Base-by-base conservation (phyloP, 2,797 vertebrate species). In the Eulemur rubriventer region DNA sequence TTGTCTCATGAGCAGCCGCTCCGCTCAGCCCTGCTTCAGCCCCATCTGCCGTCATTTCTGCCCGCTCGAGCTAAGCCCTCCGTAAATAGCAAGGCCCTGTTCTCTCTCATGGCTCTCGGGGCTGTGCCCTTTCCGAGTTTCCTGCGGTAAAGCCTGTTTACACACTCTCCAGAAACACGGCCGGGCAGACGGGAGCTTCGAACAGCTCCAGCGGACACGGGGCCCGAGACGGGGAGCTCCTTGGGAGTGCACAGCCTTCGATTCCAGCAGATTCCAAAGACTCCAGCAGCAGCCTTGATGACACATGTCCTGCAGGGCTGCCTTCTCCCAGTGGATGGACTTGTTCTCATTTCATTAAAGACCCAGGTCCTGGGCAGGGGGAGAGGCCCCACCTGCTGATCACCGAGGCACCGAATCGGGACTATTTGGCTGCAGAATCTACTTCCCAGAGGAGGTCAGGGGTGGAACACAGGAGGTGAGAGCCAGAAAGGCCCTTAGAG, bases 1-100 rank as follows among this genome's bases (percentile, higher is more conserved):
- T 4, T 59, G 80, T 72, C 96, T 96, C 20, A 24, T 87, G 63
- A 81, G 92, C 78, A 85, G 67, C 24, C 12, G n/a, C 22, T 46
- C 50, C 33, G 0, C 65, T n/a, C 1, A 0, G 75, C 2, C 52
- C 85, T 24, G 81, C 83, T 72, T 83, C 5, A 0, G 30, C 43
- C 46, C 70, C 73, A 43, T 84, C 95, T 94, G 96, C 59, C 52
- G 84, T 92, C 76, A 48, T 61, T 67, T 63, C 96, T 59, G 46
- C 84, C 96, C 63, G 18, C 93, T 69, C 6, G 0, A 59, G 90
- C 70, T 94, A 92, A 92, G 85, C 84, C n/a, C 6, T 96, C 92
- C 92, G 92, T 82, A 97, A 95, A 97, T 78, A 95, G 61, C 90
- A 95, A 79, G 92, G 2, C 70, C 7, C 50, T 4, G 0, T 7